Percentiles rank a stretch among this genome's conserved stretches.
Conservation (phyloP, 2,113 vertebrate genomes). For the Carassius auratus region DNA sequence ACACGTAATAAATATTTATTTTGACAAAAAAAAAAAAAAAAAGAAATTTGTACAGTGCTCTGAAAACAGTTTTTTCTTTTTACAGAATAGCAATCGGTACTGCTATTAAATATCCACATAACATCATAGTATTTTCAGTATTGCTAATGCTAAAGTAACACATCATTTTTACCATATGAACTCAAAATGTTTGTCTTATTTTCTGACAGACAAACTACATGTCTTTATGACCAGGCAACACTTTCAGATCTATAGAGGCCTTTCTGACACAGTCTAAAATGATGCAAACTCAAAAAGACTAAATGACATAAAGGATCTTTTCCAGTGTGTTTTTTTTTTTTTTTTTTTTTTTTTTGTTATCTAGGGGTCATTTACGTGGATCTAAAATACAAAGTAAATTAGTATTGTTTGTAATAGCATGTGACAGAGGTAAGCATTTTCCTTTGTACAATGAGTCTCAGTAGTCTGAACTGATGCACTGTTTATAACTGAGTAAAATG, state of each 20-base stretch:
- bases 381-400: neutral
- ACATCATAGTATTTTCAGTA: slow-evolving; percentile 52
- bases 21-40: slow-evolving; percentile 70
- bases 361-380: slow-evolving; percentile 1
- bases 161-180: slow-evolving; percentile 48
- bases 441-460: slow-evolving; percentile 9
- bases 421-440: slow-evolving; percentile 17
- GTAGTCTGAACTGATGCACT: slow-evolving; percentile 5
- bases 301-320: slow-evolving; percentile 11
- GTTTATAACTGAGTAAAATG: slow-evolving; percentile 13
- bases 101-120: slow-evolving; percentile 64
- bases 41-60: slow-evolving; percentile 63
- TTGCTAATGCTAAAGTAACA: slow-evolving; percentile 65
- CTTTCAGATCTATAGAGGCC: slow-evolving; percentile 48
- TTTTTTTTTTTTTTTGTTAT: neutral
- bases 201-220: slow-evolving; percentile 53
- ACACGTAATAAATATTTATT: slow-evolving; percentile 79
- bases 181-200: slow-evolving; percentile 35
- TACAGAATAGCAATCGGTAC: slow-evolving; percentile 63
- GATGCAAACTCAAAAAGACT: slow-evolving; percentile 35
- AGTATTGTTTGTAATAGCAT: slow-evolving; percentile 19
- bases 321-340: neutral
- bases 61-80: slow-evolving; percentile 63
- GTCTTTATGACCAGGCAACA: slow-evolving; percentile 49
- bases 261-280: slow-evolving; percentile 39